A percentile compares a stretch with the other conserved stretches of the same genome.
These are phyloP conservation scores for Xanthia togata DNA, from an alignment of 2,888 invertebrate species.

Conservation along the genomic window DNA sequence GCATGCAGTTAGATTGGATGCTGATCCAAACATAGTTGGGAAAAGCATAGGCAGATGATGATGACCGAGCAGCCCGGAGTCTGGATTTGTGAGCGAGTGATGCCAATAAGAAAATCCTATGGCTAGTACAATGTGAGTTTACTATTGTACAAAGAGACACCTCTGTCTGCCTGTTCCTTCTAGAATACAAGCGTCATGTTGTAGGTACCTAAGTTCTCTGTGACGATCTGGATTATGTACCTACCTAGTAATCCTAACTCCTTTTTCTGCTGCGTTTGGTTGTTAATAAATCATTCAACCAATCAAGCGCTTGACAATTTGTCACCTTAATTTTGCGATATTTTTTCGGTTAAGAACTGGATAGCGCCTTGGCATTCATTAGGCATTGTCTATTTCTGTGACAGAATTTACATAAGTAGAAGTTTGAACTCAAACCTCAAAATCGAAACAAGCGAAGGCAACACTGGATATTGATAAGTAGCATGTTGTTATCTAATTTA, in stretches of 20 bases:
- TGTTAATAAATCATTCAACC: too few species aligned
- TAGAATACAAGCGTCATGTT: background rate
- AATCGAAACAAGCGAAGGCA: background rate
- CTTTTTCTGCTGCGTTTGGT: too few species aligned
- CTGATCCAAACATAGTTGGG: too few species aligned
- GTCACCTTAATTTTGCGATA: too few species aligned
- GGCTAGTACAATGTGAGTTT: background rate
- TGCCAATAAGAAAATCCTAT: background rate
- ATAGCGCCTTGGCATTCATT: too few species aligned
- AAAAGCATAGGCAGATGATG: too few species aligned
- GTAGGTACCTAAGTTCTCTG: background rate
- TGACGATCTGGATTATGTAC: background rate
- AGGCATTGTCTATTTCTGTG: background rate
- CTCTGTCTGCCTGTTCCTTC: background rate
- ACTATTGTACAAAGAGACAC: background rate
- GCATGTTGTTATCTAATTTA: too few species aligned
- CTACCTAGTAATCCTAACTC: background rate
- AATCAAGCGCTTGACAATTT: too few species aligned
- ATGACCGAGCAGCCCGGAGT: background rate
- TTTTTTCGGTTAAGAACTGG: too few species aligned
- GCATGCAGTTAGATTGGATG: too few species aligned
- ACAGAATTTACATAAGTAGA: background rate
- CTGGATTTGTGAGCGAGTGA: background rate
- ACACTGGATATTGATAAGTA: background rate
- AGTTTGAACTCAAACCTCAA: background rate